A percentile compares a stretch with the other conserved stretches of the same genome.
Evolutionary conservation across 37 sponge, comb jelly and placozoan species (phyloP).

Genomic region (Chondrilla cf. caribensis): DNA sequence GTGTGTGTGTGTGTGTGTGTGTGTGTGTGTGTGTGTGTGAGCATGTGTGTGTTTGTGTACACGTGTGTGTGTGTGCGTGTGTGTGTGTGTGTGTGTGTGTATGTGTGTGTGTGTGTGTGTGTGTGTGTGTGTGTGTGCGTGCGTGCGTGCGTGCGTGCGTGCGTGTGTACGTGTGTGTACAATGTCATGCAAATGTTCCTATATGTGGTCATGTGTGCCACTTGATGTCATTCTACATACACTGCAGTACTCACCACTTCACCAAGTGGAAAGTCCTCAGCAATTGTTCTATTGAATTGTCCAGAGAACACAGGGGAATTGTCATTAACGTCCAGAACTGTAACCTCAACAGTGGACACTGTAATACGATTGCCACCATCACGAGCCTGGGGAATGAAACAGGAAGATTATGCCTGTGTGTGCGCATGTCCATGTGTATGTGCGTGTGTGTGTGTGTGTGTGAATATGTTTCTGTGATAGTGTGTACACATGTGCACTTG

Average conservation of each 20-base stretch:
- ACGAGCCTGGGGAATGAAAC: background rate
- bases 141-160: background rate
- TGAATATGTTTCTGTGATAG: too few species aligned
- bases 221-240: too few species aligned
- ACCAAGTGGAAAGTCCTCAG: slow-evolving; percentile 3
- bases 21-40: too few species aligned
- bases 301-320: background rate
- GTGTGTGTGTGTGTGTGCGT: background rate
- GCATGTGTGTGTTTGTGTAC: too few species aligned
- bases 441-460: too few species aligned
- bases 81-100: too few species aligned
- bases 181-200: background rate
- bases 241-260: background rate
- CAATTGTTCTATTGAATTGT: background rate
- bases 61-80: too few species aligned
- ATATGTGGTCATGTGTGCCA: background rate
- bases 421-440: too few species aligned
- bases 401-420: background rate
- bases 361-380: background rate
- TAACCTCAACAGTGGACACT: background rate
- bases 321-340: slow-evolving; percentile 1
- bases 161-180: background rate
- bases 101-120: too few species aligned
- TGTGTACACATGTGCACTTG: too few species aligned
- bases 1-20: too few species aligned